phyloP scores from a whole-genome alignment of 2,113 vertebrate species.

The Callaeas wilsoni region DNA sequence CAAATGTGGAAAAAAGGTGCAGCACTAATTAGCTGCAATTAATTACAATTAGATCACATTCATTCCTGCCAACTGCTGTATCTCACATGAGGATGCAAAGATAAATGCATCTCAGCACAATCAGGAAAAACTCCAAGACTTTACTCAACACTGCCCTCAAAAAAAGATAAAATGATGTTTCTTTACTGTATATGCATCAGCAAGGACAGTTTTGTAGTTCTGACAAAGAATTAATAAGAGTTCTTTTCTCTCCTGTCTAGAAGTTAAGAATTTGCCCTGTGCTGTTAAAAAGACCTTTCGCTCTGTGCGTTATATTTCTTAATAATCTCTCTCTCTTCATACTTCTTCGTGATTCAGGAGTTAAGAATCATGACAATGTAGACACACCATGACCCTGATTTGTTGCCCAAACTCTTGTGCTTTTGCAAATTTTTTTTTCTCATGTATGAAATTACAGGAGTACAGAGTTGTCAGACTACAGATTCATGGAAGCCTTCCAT shows the following conservation, averaged over 20 bases:
- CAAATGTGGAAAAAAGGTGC: neutral
- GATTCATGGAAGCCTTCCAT: neutral
- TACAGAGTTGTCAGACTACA: neutral
- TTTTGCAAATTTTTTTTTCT: neutral
- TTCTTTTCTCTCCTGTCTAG: neutral
- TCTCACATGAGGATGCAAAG: neutral
- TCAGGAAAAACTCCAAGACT: neutral
- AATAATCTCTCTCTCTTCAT: neutral
- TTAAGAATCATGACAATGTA: neutral
- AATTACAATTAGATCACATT: neutral
- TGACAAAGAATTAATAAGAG: neutral
- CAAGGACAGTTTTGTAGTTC: neutral
- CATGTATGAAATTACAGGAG: neutral
- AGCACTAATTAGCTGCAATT: neutral
- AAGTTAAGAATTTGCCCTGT: neutral
- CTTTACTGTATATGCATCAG: neutral
- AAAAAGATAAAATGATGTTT: neutral
- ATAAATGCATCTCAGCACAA: neutral
- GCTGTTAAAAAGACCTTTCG: neutral
- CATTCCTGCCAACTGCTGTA: neutral
- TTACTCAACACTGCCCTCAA: neutral
- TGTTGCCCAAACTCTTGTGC: neutral
- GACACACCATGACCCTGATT: neutral
- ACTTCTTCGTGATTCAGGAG: neutral
- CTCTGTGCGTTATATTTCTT: neutral